phyloP scores from a whole-genome alignment of 2,888 invertebrate genomes.

The Drosophila paramelanica region DNA sequence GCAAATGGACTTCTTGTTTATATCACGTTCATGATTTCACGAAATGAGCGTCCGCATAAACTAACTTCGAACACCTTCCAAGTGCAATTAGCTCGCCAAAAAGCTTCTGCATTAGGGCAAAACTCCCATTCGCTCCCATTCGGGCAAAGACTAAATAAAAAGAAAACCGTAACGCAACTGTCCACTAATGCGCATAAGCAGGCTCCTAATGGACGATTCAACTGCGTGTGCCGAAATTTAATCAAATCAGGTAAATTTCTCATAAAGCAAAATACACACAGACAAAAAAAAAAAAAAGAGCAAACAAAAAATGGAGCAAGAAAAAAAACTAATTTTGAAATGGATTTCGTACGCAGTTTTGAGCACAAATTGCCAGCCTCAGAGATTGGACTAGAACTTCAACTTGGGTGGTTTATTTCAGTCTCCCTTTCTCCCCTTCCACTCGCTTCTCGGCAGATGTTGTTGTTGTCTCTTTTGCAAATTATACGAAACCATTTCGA shows the following conservation, averaged over 20 bases:
- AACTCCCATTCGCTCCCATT: not conserved
- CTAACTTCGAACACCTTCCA: slow-evolving; percentile 3
- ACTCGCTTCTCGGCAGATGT: slow-evolving; percentile 1
- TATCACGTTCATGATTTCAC: not conserved
- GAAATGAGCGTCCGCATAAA: not conserved
- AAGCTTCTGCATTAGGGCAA: not conserved
- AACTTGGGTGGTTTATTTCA: slow-evolving; percentile 44
- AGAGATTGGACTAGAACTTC: slow-evolving; percentile 20
- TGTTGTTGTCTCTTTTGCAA: slow-evolving; percentile 69
- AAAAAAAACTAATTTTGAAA: slow-evolving; percentile 80
- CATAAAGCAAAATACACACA: slow-evolving; percentile 75
- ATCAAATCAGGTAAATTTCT: slow-evolving; percentile 84
- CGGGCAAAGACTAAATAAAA: not conserved
- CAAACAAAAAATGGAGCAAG: slow-evolving; percentile 15
- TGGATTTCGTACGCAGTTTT: slow-evolving; percentile 80
- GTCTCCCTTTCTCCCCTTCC: slow-evolving; percentile 1
- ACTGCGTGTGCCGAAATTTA: slow-evolving; percentile 67
- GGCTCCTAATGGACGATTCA: slow-evolving; percentile 26
- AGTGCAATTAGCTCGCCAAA: slow-evolving; percentile 32
- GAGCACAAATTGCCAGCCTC: slow-evolving; percentile 74
- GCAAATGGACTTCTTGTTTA: not conserved
- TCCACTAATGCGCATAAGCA: slow-evolving; percentile 35
- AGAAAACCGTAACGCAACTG: slow-evolving; percentile 5
- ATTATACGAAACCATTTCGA: slow-evolving; percentile 84
- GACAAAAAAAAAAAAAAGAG: slow-evolving; percentile 7